phyloP scores from a whole-genome alignment of 2,797 vertebrate species.

The Catamblyrhynchus diadema region DNA sequence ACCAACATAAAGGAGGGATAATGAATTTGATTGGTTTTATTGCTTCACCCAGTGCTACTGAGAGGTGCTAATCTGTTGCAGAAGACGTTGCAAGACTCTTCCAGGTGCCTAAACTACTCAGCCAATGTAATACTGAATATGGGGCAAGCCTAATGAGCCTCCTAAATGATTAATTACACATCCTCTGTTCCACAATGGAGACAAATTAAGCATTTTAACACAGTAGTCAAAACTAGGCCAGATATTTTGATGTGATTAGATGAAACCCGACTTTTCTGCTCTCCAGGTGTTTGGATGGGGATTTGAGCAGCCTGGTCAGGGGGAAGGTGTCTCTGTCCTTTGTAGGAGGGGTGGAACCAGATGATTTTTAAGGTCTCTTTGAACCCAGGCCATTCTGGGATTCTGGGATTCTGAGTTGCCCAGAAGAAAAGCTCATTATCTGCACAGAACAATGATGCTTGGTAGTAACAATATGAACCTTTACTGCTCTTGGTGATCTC shows the following conservation, averaged over 20 bases:
- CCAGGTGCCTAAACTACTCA: background rate
- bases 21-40: conserved; percentile 12
- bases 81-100: background rate
- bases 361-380: background rate
- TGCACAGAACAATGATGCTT: background rate
- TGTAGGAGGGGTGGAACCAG: background rate
- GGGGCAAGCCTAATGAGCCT: background rate
- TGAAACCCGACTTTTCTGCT: background rate
- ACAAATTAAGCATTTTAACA: conserved; percentile 1
- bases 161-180: conserved; percentile 15
- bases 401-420: background rate
- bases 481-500: background rate
- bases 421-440: background rate
- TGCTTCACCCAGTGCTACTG: background rate
- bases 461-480: background rate
- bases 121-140: background rate
- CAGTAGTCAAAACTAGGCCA: background rate
- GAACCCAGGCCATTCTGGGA: background rate
- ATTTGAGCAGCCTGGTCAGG: background rate
- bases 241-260: background rate
- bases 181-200: background rate
- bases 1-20: background rate
- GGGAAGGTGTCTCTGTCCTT: background rate
- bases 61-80: background rate
- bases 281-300: background rate